Percentiles rank a stretch among this genome's conserved stretches.
phyloP scores from a whole-genome alignment of 2,113 vertebrate genomes.

The Bubo scandiacus region DNA sequence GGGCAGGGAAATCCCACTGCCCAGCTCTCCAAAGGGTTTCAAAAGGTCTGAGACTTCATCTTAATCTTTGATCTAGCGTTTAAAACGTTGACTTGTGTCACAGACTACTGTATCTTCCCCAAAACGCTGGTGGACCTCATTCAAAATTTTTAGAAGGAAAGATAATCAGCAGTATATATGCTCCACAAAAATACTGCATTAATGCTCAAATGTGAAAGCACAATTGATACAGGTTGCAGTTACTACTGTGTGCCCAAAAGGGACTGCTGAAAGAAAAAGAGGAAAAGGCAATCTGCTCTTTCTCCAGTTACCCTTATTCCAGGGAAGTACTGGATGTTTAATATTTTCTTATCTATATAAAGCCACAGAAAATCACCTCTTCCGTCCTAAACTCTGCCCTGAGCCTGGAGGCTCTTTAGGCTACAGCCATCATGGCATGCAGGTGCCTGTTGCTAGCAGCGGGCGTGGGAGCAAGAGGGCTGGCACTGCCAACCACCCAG shows the following conservation, averaged over 20 bases:
- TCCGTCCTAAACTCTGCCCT: not conserved
- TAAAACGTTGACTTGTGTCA: not conserved
- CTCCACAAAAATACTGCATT: not conserved
- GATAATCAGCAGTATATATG: not conserved
- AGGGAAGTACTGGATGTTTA: not conserved
- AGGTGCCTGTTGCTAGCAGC: not conserved
- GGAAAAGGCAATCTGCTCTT: not conserved
- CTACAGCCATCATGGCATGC: fast-evolving
- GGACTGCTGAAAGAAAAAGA: not conserved
- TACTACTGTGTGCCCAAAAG: not conserved
- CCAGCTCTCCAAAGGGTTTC: not conserved
- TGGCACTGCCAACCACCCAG: not conserved
- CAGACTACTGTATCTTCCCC: not conserved
- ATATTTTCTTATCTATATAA: not conserved
- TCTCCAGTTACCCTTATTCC: not conserved
- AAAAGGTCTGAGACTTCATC: not conserved
- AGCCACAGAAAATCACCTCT: not conserved
- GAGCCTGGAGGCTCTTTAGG: not conserved
- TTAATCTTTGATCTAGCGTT: not conserved
- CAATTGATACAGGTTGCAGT: not conserved
- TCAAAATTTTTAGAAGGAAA: not conserved
- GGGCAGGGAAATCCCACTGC: not conserved
- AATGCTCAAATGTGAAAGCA: not conserved
- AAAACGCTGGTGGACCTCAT: not conserved
- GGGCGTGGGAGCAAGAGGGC: not conserved